These are phyloP conservation scores for Drosophila meridiana DNA, from an alignment of 2,888 invertebrate genomes.

Conservation along the genomic window DNA sequence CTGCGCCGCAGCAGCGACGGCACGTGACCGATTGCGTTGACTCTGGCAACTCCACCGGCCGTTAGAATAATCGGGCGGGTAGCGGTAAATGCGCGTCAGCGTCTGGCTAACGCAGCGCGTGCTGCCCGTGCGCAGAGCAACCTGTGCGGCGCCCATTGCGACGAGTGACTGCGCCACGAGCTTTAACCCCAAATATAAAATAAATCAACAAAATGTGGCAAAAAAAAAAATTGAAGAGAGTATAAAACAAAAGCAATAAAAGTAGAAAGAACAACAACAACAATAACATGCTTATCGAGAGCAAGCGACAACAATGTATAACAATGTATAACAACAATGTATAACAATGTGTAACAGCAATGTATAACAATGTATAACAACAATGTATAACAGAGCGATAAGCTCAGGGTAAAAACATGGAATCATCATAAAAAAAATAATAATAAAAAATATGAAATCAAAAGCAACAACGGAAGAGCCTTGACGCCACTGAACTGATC, in stretches of 20 bases:
- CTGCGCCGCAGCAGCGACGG: slow-evolving; percentile 35
- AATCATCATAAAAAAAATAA: slow-evolving; percentile 18
- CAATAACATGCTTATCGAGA: slow-evolving; percentile 22
- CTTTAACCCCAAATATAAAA: slow-evolving; percentile 17
- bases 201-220: slow-evolving; percentile 2
- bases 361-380: slow-evolving; percentile 15
- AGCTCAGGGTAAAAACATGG: slow-evolving; percentile 16
- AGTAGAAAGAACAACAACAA: background rate
- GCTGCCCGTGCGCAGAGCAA: slow-evolving; percentile 5
- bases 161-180: slow-evolving; percentile 16
- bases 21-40: slow-evolving; percentile 37
- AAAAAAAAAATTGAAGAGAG: slow-evolving; percentile 14
- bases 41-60: slow-evolving; percentile 30
- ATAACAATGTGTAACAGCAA: too few species aligned
- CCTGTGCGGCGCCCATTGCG: slow-evolving; percentile 24
- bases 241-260: background rate
- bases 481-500: background rate
- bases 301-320: slow-evolving; percentile 23
- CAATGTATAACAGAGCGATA: slow-evolving; percentile 44
- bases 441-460: slow-evolving; percentile 5
- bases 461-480: slow-evolving; percentile 11
- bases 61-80: background rate
- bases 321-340: slow-evolving; percentile 28
- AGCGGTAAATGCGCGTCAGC: background rate
- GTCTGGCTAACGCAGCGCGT: slow-evolving; percentile 2